Conservation (phyloP, 2,797 vertebrate genomes). For the Apogon hyalosoma region DNA sequence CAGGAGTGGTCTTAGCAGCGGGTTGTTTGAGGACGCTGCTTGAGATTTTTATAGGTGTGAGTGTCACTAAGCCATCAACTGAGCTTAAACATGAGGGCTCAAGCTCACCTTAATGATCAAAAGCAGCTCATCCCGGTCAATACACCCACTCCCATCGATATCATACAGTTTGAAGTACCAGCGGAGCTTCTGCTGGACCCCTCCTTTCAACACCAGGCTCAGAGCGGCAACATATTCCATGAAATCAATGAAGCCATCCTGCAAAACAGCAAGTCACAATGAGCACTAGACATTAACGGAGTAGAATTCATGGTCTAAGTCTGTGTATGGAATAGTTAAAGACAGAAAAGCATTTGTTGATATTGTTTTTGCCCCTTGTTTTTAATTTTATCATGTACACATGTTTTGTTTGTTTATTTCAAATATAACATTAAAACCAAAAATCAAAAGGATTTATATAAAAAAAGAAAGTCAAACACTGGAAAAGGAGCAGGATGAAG, state of each 20-base stretch:
- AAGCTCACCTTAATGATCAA: conserved; percentile 84
- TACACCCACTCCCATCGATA: conserved; percentile 87
- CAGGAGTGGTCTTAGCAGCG: background rate
- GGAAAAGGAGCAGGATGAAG: too few relatives aligned
- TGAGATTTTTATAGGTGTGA: background rate
- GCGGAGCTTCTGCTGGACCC: conserved; percentile 88
- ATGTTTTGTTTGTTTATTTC: too few relatives aligned
- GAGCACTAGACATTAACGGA: background rate
- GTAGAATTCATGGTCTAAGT: background rate
- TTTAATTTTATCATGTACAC: too few relatives aligned
- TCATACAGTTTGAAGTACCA: conserved; percentile 91
- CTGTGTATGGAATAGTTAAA: background rate
- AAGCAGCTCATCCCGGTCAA: conserved; percentile 86
- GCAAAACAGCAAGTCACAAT: background rate
- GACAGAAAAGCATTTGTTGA: too few relatives aligned
- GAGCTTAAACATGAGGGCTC: conserved; percentile 11
- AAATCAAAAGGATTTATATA: too few relatives aligned
- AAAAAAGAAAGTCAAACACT: too few relatives aligned
- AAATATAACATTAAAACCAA: too few relatives aligned
- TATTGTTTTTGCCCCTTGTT: too few relatives aligned
- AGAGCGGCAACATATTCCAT: conserved; percentile 91
- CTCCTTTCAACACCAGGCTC: conserved; percentile 87
- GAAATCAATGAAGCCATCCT: conserved; percentile 90
- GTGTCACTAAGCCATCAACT: background rate
- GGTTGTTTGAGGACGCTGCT: conserved; percentile 17